These are phyloP conservation scores for Lophius piscatorius DNA, from an alignment of 2,113 vertebrate genomes.

Conservation along the genomic window DNA sequence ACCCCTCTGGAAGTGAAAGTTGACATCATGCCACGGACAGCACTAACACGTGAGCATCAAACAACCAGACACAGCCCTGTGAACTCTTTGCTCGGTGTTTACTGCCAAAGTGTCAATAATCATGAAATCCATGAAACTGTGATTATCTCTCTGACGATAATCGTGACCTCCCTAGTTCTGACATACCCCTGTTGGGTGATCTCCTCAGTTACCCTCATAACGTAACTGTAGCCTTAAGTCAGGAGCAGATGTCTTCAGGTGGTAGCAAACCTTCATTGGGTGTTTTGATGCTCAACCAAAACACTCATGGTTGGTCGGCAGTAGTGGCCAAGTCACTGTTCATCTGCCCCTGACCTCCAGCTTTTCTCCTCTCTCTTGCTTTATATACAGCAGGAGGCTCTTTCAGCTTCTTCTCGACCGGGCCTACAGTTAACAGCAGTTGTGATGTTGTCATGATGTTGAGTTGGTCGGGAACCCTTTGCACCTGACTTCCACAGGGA, in stretches of 20 bases:
- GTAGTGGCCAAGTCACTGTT: neutral
- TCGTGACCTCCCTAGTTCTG: too few relatives aligned
- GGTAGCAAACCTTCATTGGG: neutral
- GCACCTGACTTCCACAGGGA: neutral
- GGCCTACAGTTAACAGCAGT: neutral
- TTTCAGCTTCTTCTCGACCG: neutral
- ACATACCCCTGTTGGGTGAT: too few relatives aligned
- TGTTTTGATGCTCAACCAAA: neutral
- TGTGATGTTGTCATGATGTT: too few relatives aligned
- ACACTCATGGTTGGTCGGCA: neutral
- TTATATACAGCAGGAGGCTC: neutral
- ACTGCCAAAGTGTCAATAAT: too few relatives aligned
- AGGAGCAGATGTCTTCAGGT: neutral
- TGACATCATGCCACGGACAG: too few relatives aligned
- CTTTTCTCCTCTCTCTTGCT: neutral
- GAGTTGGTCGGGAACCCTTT: neutral
- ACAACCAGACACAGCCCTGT: too few relatives aligned
- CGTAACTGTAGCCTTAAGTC: neutral
- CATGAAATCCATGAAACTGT: too few relatives aligned
- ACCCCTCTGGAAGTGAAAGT: too few relatives aligned
- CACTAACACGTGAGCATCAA: too few relatives aligned
- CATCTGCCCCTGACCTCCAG: neutral
- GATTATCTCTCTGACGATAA: too few relatives aligned
- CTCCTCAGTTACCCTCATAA: neutral
- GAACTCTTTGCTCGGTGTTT: too few relatives aligned